Evolutionary conservation across 2,888 invertebrate species (phyloP), one percentile per base, ranked within the genome.

Genomic region (Thereva nobilitata): DNA sequence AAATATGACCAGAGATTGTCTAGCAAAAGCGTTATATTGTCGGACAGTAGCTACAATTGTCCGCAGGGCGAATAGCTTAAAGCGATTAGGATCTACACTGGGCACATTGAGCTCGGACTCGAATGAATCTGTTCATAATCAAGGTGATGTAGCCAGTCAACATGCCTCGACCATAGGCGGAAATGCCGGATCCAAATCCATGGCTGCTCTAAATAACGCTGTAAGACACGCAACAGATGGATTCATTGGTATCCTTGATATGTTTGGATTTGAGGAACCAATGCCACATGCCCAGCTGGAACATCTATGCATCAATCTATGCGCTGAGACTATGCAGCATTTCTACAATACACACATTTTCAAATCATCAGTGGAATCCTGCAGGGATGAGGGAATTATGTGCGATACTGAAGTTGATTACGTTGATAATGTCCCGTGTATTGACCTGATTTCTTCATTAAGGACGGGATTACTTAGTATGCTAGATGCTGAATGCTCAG

Each of bases 331-430:
- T 41, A 94, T 97, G 93, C 96, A 97, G 80, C 96, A 96, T 81
- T 96, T 95, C 81, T 97, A 96, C 84, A 97, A 95, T 82, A 96
- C 95, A 64, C 95, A 96, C 82, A 94, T 96, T 74, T 96, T 97
- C 83, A 95, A 95, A 81, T 92, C 93, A 34, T 91, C 93, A 72
- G 91, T 93, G 71, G 95, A 96, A 82, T 93, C 95, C 64, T 95
- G 95, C 76, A 86, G 93, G 70, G 96, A 96, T 79, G 95, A 96
- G 83, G 94, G 94, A 59, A 94, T 96, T 73, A 86, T 89, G 64
- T 91, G 91, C 78, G 93, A 94, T 76, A 89, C 93, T 37, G 93
- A 95, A 79, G 91, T 95, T 67, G 93, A 93, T 79, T 96, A 95
- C 83, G 93, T 93, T 68, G 96, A 97, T 82, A 96, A 81, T 72